Percentiles rank a stretch among this genome's conserved stretches.
phyloP scores from a whole-genome alignment of 2,113 vertebrate species.

The Pogonocichla stellata region DNA sequence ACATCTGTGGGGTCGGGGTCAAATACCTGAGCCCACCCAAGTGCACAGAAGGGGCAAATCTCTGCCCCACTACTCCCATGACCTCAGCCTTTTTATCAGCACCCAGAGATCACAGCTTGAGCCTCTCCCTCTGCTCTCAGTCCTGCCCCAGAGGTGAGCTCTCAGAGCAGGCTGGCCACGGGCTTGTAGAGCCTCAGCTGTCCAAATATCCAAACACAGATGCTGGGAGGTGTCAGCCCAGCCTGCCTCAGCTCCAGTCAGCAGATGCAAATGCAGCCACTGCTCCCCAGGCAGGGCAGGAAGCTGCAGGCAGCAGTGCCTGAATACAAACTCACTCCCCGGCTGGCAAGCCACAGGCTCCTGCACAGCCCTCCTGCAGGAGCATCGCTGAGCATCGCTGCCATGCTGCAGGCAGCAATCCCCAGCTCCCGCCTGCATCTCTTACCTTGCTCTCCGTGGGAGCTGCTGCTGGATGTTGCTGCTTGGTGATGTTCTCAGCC shows the following conservation, averaged over 20 bases:
- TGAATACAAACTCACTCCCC: not conserved
- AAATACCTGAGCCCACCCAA: not conserved
- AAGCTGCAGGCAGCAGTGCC: not conserved
- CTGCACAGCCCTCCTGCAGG: not conserved
- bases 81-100: not conserved
- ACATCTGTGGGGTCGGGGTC: not conserved
- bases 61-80: not conserved
- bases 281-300: not conserved
- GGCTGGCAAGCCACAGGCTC: not conserved
- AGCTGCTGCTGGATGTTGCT: constrained; percentile 81
- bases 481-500: constrained; percentile 91
- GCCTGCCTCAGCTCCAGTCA: not conserved
- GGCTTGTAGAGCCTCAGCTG: not conserved
- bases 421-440: not conserved
- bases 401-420: rapidly evolving
- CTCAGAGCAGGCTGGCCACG: rapidly evolving
- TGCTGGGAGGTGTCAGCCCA: not conserved
- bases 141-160: not conserved
- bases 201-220: not conserved
- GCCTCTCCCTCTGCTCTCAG: not conserved
- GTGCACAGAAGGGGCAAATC: not conserved
- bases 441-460: constrained; percentile 83
- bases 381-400: not conserved
- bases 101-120: not conserved
- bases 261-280: not conserved